Evolutionary conservation across 2,888 invertebrate genomes (phyloP).

Genomic region (Caenorhabditis macrosperma): DNA sequence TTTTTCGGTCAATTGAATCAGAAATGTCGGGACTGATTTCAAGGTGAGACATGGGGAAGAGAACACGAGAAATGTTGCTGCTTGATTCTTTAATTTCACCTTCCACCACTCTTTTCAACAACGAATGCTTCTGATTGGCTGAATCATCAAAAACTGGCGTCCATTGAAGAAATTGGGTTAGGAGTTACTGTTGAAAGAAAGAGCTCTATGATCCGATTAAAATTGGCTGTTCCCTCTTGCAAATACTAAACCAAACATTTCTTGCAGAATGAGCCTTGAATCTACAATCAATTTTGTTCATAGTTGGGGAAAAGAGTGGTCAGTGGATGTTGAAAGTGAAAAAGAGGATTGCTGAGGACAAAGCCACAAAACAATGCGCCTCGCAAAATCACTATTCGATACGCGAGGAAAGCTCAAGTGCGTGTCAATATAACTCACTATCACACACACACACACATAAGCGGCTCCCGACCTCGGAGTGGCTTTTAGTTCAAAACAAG

Average conservation of each 20-base stretch:
- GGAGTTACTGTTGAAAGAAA: background rate
- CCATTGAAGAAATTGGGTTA: background rate
- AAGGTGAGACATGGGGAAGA: background rate
- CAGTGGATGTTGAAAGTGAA: slow-evolving; percentile 44
- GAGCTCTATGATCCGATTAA: background rate
- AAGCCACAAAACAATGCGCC: slow-evolving; percentile 45
- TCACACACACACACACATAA: slow-evolving; percentile 5
- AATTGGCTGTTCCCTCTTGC: background rate
- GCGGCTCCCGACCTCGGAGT: background rate
- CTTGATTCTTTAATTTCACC: background rate
- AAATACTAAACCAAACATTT: too few relatives aligned
- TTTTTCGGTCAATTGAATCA: background rate
- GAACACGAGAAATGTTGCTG: background rate
- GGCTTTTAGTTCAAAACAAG: slow-evolving; percentile 10
- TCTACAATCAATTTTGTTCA: too few relatives aligned
- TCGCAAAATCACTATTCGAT: slow-evolving; percentile 53
- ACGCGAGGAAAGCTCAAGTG: slow-evolving; percentile 47
- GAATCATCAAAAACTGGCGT: slow-evolving; percentile 13
- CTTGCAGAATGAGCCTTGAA: too few relatives aligned
- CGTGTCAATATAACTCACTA: slow-evolving; percentile 52
- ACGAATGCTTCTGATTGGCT: slow-evolving; percentile 13
- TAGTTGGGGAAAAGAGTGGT: slow-evolving; percentile 3
- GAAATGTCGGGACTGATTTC: background rate
- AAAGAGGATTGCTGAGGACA: slow-evolving; percentile 37
- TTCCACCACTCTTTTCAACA: slow-evolving; percentile 5